A percentile compares a stretch with the other conserved stretches of the same genome.
These are phyloP conservation scores for Taurulus bubalis DNA, from an alignment of 2,113 vertebrate species.

Conservation along the genomic window DNA sequence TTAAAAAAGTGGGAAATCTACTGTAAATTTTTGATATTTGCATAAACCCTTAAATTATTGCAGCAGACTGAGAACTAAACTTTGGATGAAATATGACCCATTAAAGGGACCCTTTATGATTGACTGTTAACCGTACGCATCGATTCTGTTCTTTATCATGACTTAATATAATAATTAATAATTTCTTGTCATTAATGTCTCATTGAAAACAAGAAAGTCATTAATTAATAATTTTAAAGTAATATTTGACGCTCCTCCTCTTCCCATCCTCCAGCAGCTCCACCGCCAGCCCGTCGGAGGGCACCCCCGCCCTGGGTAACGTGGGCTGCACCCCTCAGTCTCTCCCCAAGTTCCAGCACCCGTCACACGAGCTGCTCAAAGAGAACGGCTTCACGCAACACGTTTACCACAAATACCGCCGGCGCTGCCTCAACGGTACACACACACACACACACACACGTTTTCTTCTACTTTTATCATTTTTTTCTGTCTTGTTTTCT, in stretches of 20 bases:
- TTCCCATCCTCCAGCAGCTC: constrained; percentile 87
- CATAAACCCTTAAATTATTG: neutral
- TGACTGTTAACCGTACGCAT: too few relatives aligned
- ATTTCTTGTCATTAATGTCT: too few relatives aligned
- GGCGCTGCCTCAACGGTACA: constrained; percentile 97
- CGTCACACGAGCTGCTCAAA: constrained; percentile 97
- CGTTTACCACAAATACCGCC: constrained; percentile 99
- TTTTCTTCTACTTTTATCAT: neutral
- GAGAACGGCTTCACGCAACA: constrained; percentile 99
- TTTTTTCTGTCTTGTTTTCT: neutral
- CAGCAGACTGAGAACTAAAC: neutral
- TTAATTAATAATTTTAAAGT: too few relatives aligned
- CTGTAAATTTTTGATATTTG: neutral
- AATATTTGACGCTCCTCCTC: neutral
- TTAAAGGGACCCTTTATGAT: neutral
- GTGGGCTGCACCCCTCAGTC: constrained; percentile 97
- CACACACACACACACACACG: neutral
- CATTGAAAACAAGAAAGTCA: too few relatives aligned
- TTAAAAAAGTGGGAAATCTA: neutral
- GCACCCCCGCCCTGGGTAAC: constrained; percentile 89
- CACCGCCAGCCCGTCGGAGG: constrained; percentile 93
- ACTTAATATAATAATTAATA: too few relatives aligned
- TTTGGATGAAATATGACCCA: neutral
- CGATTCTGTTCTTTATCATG: too few relatives aligned
- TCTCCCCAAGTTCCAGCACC: constrained; percentile 98